Percentiles rank a stretch among this genome's conserved stretches.
Conservation (phyloP, 2,113 vertebrate genomes). For the Conger conger region DNA sequence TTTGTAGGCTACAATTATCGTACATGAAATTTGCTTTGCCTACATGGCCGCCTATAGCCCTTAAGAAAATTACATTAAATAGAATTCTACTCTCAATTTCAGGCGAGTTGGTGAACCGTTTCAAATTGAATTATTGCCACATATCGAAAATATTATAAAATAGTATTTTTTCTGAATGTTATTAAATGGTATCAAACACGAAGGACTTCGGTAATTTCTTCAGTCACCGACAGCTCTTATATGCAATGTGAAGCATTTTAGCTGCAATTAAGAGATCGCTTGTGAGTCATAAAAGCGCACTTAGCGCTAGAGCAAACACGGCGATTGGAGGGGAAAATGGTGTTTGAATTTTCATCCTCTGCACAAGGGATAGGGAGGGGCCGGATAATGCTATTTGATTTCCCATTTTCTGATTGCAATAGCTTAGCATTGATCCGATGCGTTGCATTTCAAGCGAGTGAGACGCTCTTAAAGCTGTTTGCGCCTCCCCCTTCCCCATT, state of each 20-base stretch:
- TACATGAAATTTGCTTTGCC: background rate
- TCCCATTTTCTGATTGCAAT: slow-evolving; percentile 98
- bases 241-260: slow-evolving; percentile 80
- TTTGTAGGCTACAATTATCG: background rate
- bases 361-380: slow-evolving; percentile 55
- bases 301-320: slow-evolving; percentile 93
- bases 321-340: slow-evolving; percentile 81
- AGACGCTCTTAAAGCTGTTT: slow-evolving; percentile 98
- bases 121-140: background rate
- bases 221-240: slow-evolving; percentile 76
- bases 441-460: slow-evolving; percentile 85
- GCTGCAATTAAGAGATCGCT: slow-evolving; percentile 86
- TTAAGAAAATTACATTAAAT: background rate
- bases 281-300: slow-evolving; percentile 93
- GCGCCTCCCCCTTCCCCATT: slow-evolving; percentile 68
- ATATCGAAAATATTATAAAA: slow-evolving; percentile 27
- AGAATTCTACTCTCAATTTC: background rate
- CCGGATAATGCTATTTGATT: slow-evolving; percentile 97
- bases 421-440: slow-evolving; percentile 96
- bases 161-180: slow-evolving; percentile 65
- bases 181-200: slow-evolving; percentile 63
- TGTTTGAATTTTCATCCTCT: slow-evolving; percentile 91
- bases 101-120: background rate
- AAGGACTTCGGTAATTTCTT: slow-evolving; percentile 56
- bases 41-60: background rate